phyloP scores from a whole-genome alignment of 2,113 vertebrate species.

The Numida meleagris region DNA sequence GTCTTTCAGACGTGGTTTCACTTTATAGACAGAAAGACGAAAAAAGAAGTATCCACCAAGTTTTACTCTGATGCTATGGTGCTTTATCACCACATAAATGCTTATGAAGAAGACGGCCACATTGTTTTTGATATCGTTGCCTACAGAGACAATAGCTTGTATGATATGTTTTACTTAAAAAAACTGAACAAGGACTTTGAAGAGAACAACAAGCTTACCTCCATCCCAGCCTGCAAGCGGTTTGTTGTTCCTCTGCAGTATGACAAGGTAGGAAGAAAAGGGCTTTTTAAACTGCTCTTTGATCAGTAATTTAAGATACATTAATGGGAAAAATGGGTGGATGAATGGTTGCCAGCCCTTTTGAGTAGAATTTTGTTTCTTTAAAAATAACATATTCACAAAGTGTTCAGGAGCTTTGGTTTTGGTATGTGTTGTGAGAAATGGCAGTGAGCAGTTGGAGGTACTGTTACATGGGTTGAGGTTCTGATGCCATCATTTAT shows the following conservation, averaged over 20 bases:
- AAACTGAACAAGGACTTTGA: constrained; percentile 72
- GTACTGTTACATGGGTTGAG: background rate
- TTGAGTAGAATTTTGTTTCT: background rate
- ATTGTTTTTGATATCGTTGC: constrained; percentile 88
- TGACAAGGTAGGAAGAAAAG: constrained; percentile 80
- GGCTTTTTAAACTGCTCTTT: background rate
- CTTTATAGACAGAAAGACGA: constrained; percentile 86
- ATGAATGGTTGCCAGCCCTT: background rate
- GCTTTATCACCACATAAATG: constrained; percentile 92
- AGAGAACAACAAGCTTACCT: constrained; percentile 40
- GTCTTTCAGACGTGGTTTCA: constrained; percentile 89
- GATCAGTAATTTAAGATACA: background rate
- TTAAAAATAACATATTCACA: background rate
- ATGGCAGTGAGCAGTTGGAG: background rate
- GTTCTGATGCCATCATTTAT: background rate
- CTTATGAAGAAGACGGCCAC: constrained; percentile 89
- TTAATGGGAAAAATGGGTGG: background rate
- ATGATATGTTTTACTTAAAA: constrained; percentile 90
- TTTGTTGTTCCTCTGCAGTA: constrained; percentile 84
- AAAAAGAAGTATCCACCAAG: constrained; percentile 80
- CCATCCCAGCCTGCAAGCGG: constrained; percentile 80
- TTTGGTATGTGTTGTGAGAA: background rate
- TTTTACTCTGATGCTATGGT: constrained; percentile 85
- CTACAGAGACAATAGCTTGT: constrained; percentile 86
- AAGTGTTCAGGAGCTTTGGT: background rate